Base-by-base conservation (phyloP, 2,888 invertebrate species). In the Polylopha cassiicola region DNA sequence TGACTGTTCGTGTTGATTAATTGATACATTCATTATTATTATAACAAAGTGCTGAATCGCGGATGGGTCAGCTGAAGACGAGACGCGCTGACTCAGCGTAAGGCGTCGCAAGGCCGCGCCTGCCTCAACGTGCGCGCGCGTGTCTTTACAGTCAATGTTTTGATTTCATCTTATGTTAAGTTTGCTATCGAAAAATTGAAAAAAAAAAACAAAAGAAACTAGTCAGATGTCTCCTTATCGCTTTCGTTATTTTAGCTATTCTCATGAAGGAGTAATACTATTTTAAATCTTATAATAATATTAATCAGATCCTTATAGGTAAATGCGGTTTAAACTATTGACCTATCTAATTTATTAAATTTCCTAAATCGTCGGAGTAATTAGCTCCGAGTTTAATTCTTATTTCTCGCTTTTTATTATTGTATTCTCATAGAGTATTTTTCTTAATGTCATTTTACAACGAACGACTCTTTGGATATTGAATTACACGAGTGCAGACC, bases 61-160 rank as follows among this genome's bases (percentile, higher is more conserved):
- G 15, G 24, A 4, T 6, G 15, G 6, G 26, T 26, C 9, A 14
- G 17, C 16, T 9, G 11, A 16, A 24, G 22, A 13, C 23, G 17
- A 14, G n/a, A 30, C 20, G 15, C 20, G 20, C 20, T 30, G 17
- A 13, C 6, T 16, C 1, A 2, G 16, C 9, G 42, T 37, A 42
- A 37, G 42, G 37, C 37, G 21, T 34, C 20, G 11, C 42, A 37
- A 42, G 42, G 42, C 27, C 42, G 42, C 37, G 37, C 37, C 37
- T 42, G 37, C 30, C 30, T 37, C 42, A 42, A 42, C 22, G 37
- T 15, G 9, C 22, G 37, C 31, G 31, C 37, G 37, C 42, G 42
- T 42, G 31, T 37, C 42, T 10, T 20, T 14, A 20, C 16, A 13
- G n/a, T 7, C 31, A 37, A 16, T 20, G 5, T 36, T 23, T 30